Evolutionary conservation across 2,888 invertebrate species (phyloP), one percentile per base, ranked within the genome.

Genomic region (Drosophila demipolita): DNA sequence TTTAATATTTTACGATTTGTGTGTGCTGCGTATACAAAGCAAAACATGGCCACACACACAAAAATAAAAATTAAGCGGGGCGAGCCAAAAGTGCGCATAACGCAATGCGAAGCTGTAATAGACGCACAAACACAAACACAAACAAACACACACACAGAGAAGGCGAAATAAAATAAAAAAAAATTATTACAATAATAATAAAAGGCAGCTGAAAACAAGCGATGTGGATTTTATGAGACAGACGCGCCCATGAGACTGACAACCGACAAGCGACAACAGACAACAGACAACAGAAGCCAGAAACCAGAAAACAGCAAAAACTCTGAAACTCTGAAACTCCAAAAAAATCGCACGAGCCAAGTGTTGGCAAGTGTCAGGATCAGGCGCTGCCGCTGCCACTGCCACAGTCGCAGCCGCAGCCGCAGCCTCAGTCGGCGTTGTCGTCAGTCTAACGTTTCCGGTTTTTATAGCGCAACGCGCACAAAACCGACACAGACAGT

Each of bases 1-100:
- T 90, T 91, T 82, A 82, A 90, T 89, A 90, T 89, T 91, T 90
- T 87, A 87, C 89, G 89, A 89, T 89, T 82, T 89, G 80, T 74
- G 75, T 85, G 75, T 66, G 63, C 38, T 20, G 48, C 48, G 48
- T 49, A 72, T 52, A 55, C 75, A 78, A 70, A 65, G 58, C 57
- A 62, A 49, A 70, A 57, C 71, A 55, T 83, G 66, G 78, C 60
- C 69, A 63, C 80, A 75, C 68, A 81, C 71, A 85, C 73, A 83
- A 73, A 87, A 73, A 82, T 82, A 82, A 82, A 85, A 78, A 83
- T 82, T 87, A 89, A 89, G 82, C 85, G 66, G 61, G 42, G 64
- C 67, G 53, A 65, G 40, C 66, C 52, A 81, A 83, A 81, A 83
- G 70, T 72, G 60, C 68, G 84, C 77, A 80, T 74, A 89, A 83